phyloP scores from a whole-genome alignment of 2,888 invertebrate species.

The Morinoia aosen region DNA sequence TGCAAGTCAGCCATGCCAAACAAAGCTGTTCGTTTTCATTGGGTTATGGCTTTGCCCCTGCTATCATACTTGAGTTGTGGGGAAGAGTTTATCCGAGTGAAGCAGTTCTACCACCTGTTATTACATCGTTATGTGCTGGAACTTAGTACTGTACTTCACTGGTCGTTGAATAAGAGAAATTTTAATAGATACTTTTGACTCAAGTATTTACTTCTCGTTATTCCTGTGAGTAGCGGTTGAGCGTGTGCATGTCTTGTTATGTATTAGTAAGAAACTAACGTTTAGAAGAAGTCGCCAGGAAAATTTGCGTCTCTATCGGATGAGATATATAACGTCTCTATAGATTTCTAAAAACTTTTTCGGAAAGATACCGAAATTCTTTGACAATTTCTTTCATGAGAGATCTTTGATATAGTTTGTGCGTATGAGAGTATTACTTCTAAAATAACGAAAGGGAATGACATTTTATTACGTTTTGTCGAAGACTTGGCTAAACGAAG shows the following conservation, averaged over 20 bases:
- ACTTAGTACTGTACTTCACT: background rate
- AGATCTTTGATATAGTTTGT: background rate
- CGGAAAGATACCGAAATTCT: background rate
- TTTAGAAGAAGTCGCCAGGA: background rate
- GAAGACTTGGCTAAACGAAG: background rate
- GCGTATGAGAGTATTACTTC: background rate
- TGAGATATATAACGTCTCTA: background rate
- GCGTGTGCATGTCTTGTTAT: background rate
- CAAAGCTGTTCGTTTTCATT: background rate
- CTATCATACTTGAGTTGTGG: background rate
- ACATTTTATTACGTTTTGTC: background rate
- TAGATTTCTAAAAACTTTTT: background rate
- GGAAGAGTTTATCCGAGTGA: background rate
- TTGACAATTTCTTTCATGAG: background rate
- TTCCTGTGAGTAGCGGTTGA: background rate
- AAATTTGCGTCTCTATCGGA: background rate
- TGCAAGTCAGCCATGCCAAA: background rate
- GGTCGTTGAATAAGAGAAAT: background rate
- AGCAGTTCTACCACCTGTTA: background rate
- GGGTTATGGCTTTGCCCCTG: background rate
- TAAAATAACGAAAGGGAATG: background rate
- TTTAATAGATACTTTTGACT: background rate
- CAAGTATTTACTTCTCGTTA: background rate
- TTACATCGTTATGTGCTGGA: background rate
- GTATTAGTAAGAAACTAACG: background rate